Evolutionary conservation across 2,797 vertebrate species (phyloP).

Genomic region (Lycodopsis pacificus): DNA sequence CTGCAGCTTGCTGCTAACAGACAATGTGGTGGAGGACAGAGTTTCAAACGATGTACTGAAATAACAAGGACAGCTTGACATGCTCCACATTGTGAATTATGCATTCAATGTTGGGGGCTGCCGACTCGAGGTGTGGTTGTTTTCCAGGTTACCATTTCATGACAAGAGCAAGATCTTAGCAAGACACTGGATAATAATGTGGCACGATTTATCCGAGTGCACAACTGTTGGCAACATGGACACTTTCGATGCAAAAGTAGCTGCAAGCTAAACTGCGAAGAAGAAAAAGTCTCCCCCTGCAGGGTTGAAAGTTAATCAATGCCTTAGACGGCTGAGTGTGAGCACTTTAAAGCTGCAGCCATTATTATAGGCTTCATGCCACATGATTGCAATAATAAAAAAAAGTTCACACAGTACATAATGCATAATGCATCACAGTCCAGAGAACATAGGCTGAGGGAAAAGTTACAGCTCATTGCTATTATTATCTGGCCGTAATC

Average conservation of each 20-base stretch:
- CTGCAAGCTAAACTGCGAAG: slow-evolving; percentile 20
- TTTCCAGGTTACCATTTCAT: slow-evolving; percentile 2
- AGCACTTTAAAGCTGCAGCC: slow-evolving; percentile 52
- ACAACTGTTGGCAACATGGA: slow-evolving; percentile 22
- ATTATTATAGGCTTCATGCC: slow-evolving; percentile 75
- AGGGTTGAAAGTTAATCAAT: slow-evolving; percentile 68
- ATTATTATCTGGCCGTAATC: slow-evolving; percentile 74
- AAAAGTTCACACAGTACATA: slow-evolving; percentile 66
- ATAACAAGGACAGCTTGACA: slow-evolving; percentile 32
- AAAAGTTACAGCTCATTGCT: slow-evolving; percentile 69
- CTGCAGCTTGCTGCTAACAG: slow-evolving; percentile 35
- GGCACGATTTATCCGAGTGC: slow-evolving; percentile 7
- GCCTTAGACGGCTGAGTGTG: slow-evolving; percentile 44
- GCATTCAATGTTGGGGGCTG: slow-evolving; percentile 22
- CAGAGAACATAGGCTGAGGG: slow-evolving; percentile 56
- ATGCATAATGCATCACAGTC: slow-evolving; percentile 69
- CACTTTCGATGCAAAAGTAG: slow-evolving; percentile 23
- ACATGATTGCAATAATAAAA: slow-evolving; percentile 74
- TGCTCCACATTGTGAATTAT: slow-evolving; percentile 37
- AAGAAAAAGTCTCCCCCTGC: slow-evolving; percentile 16
- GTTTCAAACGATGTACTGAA: slow-evolving; percentile 39
- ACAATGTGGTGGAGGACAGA: slow-evolving; percentile 27
- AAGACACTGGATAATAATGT: not conserved
- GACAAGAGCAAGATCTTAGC: slow-evolving; percentile 5
- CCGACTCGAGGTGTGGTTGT: slow-evolving; percentile 5